These are phyloP conservation scores for Chouioia cunea DNA, from an alignment of 2,888 invertebrate species.

Conservation along the genomic window DNA sequence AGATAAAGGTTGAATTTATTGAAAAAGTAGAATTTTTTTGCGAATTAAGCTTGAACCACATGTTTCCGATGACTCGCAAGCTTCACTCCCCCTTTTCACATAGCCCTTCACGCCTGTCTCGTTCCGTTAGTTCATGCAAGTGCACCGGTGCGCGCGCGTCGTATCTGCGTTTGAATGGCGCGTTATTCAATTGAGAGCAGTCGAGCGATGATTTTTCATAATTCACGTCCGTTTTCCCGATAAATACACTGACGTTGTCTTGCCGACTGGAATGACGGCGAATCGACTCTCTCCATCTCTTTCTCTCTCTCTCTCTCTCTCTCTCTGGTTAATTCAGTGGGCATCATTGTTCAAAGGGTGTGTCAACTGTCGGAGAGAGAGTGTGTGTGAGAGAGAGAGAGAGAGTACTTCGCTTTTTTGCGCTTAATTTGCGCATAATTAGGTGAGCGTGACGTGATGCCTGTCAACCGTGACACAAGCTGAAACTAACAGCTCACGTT, in stretches of 20 bases:
- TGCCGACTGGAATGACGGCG: slow-evolving; percentile 26
- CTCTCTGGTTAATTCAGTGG: slow-evolving; percentile 30
- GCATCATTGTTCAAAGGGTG: slow-evolving; percentile 16
- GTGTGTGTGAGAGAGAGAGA: not conserved
- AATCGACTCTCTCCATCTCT: not conserved
- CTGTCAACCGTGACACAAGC: not conserved
- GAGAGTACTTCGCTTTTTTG: slow-evolving; percentile 7
- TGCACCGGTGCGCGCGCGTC: slow-evolving; percentile 4
- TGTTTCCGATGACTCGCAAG: too few species aligned
- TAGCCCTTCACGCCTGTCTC: too few species aligned
- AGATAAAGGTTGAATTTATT: too few species aligned
- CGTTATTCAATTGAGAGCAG: slow-evolving; percentile 37
- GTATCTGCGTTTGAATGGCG: not conserved
- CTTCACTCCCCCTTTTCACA: too few species aligned
- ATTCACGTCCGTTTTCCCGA: slow-evolving; percentile 34
- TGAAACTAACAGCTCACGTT: not conserved
- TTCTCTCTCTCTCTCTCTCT: not conserved
- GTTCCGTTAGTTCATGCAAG: too few species aligned
- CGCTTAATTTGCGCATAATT: slow-evolving; percentile 3
- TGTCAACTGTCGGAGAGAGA: slow-evolving; percentile 8
- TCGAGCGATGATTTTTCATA: slow-evolving; percentile 47
- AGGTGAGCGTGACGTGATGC: slow-evolving; percentile 9
- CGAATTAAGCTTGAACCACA: too few species aligned
- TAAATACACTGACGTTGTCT: slow-evolving; percentile 30
- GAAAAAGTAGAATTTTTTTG: too few species aligned